These are phyloP conservation scores for Diadegma fenestrale DNA, from an alignment of 2,888 invertebrate species.

Conservation along the genomic window DNA sequence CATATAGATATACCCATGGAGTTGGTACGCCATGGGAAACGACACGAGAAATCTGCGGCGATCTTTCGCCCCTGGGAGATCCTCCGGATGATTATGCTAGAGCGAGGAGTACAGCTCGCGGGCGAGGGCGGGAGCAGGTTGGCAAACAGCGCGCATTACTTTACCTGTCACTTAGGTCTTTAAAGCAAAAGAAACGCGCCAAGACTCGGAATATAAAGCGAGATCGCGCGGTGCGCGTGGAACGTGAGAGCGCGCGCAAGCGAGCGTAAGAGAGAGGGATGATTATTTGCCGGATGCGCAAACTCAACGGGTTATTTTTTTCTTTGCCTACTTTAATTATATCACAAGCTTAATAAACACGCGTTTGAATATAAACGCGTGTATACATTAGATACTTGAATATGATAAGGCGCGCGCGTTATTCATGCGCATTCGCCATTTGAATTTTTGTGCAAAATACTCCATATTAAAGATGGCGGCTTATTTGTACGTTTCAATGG, in stretches of 20 bases:
- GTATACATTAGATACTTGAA: conserved; percentile 18
- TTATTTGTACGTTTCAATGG: conserved; percentile 27
- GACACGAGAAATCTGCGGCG: conserved; percentile 57
- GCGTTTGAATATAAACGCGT: not conserved
- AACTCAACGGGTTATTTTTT: conserved; percentile 60
- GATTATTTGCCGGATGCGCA: conserved; percentile 68
- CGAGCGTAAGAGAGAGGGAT: conserved; percentile 67
- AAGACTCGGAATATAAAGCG: conserved; percentile 24
- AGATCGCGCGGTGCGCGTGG: conserved; percentile 9
- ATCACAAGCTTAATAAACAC: conserved; percentile 56
- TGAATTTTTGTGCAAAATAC: conserved; percentile 57
- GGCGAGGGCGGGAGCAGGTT: conserved; percentile 6
- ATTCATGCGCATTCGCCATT: conserved; percentile 5
- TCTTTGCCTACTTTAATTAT: conserved; percentile 46
- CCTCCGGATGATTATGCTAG: conserved; percentile 42
- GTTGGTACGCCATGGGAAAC: conserved; percentile 58
- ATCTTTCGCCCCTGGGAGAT: conserved; percentile 51
- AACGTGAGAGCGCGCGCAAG: conserved; percentile 57
- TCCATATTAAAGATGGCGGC: conserved; percentile 36
- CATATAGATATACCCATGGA: not conserved
- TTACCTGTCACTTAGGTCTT: conserved; percentile 75
- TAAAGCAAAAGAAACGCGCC: conserved; percentile 68
- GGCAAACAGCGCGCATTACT: conserved; percentile 69
- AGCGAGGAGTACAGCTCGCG: conserved; percentile 35
- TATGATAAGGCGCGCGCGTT: not conserved